Base-by-base conservation (phyloP, 2,888 invertebrate genomes). In the Coremacera marginata region DNA sequence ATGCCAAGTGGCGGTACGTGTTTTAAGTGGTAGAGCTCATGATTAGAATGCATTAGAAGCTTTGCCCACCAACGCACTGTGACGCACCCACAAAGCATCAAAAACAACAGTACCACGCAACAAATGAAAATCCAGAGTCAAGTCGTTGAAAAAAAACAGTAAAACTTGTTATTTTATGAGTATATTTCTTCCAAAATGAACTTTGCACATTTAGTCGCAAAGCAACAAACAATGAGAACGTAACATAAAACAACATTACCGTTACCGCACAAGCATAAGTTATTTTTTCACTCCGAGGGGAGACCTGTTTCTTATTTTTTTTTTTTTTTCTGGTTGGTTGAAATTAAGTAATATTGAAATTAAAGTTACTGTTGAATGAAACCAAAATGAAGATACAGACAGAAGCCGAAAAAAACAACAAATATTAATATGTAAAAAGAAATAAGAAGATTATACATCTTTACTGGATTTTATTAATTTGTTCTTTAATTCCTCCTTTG, bases 1-100 rank as follows among this genome's bases (percentile, higher is more conserved):
- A 51, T 52, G 55, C 74, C 65, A 74, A 74, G 74, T 74, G 74
- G 67, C 52, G 63, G 74, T 52, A 74, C 74, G 74, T 74, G 74
- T 65, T 74, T 31, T 34, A 74, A 67, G 74, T 74, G 55, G 67
- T 67, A 9, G 67, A 51, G 55, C 55, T 67, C 31, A 19, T 57
- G 74, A 65, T 74, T 74, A 74, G 74, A 25, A 74, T 67, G 65
- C 73, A 73, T 73, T 73, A 73, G 63, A 19, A 31, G 63, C 22
- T 37, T 16, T 19, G 8, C 19, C 37, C 67, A 37, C 67, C 34
- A 34, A 16, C 67, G 22, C 44, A 34, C 44, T 34, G 22, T 44
- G n/a, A n/a, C n/a, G 44, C 49, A n/a, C 65, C 19, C 68, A 8
- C 16, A n/a, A 27, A 25, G 14, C 27, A 25, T 49, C 44, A 1